phyloP scores from a whole-genome alignment of 2,888 invertebrate species.

The Bombylius discolor region DNA sequence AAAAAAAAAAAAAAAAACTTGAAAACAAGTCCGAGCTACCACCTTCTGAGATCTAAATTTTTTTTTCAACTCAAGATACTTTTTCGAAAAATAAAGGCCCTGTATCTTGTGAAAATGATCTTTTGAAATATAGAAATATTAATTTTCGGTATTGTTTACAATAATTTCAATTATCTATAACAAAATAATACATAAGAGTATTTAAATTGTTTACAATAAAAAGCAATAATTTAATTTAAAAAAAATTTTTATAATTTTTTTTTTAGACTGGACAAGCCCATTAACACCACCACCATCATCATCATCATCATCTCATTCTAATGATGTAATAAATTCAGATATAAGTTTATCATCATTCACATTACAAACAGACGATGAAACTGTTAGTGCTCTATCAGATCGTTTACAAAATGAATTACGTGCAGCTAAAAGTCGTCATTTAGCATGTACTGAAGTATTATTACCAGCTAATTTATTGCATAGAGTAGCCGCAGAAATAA shows the following conservation, averaged over 20 bases:
- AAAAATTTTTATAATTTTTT: slow-evolving; percentile 2
- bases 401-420: slow-evolving; percentile 66
- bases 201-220: too few species aligned
- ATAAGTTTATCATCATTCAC: slow-evolving; percentile 14
- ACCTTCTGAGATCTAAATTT: too few species aligned
- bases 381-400: slow-evolving; percentile 49
- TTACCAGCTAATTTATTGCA: slow-evolving; percentile 71
- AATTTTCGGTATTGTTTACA: too few species aligned
- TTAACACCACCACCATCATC: slow-evolving; percentile 28
- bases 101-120: too few species aligned
- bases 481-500: slow-evolving; percentile 63
- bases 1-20: too few species aligned
- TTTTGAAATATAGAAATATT: too few species aligned
- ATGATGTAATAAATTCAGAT: slow-evolving; percentile 12
- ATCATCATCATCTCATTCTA: slow-evolving; percentile 1
- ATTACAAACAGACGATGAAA: slow-evolving; percentile 27
- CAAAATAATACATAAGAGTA: too few species aligned
- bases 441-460: slow-evolving; percentile 73
- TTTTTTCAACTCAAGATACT: too few species aligned
- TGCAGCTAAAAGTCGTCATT: slow-evolving; percentile 63
- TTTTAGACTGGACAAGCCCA: slow-evolving; percentile 34
- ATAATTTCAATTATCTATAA: too few species aligned
- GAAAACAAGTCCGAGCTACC: too few species aligned
- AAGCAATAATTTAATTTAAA: too few species aligned
- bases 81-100: too few species aligned